Evolutionary conservation across 2,797 vertebrate genomes (phyloP), one percentile per base, ranked within the genome.

Genomic region (Phrynocephalus forsythii): DNA sequence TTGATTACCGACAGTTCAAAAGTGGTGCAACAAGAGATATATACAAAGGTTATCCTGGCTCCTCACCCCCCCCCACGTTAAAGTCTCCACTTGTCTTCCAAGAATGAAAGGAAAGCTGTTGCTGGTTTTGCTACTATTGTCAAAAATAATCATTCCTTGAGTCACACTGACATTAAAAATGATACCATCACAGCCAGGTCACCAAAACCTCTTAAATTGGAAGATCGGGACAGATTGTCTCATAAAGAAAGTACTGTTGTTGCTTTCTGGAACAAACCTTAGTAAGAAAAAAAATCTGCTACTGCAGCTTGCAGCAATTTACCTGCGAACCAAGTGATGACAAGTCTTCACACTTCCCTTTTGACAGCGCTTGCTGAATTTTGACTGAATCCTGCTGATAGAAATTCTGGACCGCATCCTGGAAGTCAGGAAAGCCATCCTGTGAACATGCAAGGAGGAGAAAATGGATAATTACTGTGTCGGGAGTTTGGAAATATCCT

Each of bases 341-440:
- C 0, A 97, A 96, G 81, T 99, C 98, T 89, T 99, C 98, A 86
- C 97, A 98, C 95, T 98, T 99, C 0, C 98, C 98, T 95, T 98
- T 98, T 92, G 98, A 98, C 86, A 97, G 96, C 85, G 97, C 97
- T 91, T 98, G 96, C 88, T 98, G 98, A 93, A 98, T 97, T 96
- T 97, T 97, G 89, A 98, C 95, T 89, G 96, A 97, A 92, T 98
- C 98, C 95, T 98, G 97, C 96, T 99, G 98, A 94, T 98, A 98
- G 88, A 99, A 98, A 0, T 97, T 97, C 94, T 98, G 98, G 90
- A 99, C 96, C 0, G 98, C 97, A 94, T 99, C 99, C 96, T 99
- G 98, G 94, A 99, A 98, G 96, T 99, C 98, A 73, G 98, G 97
- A 95, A 98, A 98, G 82, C 98, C 98, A 92, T 99, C 99, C 98